A percentile compares a stretch with the other conserved stretches of the same genome.
These are phyloP conservation scores for Herpetotheres cachinnans DNA, from an alignment of 2,113 vertebrate genomes.

Conservation along the genomic window DNA sequence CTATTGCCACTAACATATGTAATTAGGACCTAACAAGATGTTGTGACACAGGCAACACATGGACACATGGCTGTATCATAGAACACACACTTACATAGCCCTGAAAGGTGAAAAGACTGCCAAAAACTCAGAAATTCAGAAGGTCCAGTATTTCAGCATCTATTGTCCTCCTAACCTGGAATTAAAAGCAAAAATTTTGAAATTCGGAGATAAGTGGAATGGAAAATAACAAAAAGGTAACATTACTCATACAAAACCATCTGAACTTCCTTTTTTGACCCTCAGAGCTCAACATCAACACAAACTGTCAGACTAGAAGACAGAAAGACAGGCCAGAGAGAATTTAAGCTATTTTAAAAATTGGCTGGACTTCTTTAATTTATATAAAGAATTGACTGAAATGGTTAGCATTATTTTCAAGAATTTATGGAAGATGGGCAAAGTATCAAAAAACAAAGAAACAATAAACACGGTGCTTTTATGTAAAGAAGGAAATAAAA, in stretches of 20 bases:
- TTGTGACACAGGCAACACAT: not conserved
- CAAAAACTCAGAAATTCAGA: not conserved
- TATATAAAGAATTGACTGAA: not conserved
- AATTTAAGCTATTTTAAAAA: not conserved
- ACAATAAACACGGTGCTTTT: not conserved
- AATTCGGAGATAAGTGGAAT: not conserved
- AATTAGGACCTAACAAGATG: not conserved
- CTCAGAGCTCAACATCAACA: not conserved
- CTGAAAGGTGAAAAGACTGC: not conserved
- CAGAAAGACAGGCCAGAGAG: not conserved
- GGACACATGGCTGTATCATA: not conserved
- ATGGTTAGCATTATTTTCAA: not conserved
- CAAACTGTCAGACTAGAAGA: not conserved
- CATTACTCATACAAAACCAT: not conserved
- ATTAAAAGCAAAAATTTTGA: not conserved
- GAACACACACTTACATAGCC: not conserved
- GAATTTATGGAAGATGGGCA: not conserved
- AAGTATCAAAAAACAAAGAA: not conserved
- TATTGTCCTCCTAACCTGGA: not conserved
- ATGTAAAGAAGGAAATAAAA: constrained; percentile 24
- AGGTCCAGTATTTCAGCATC: not conserved
- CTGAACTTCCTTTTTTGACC: not conserved
- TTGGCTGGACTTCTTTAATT: not conserved
- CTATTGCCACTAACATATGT: not conserved
- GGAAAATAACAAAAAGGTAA: not conserved